Conservation (phyloP, 2,888 invertebrate genomes). For the Formica aserva region DNA sequence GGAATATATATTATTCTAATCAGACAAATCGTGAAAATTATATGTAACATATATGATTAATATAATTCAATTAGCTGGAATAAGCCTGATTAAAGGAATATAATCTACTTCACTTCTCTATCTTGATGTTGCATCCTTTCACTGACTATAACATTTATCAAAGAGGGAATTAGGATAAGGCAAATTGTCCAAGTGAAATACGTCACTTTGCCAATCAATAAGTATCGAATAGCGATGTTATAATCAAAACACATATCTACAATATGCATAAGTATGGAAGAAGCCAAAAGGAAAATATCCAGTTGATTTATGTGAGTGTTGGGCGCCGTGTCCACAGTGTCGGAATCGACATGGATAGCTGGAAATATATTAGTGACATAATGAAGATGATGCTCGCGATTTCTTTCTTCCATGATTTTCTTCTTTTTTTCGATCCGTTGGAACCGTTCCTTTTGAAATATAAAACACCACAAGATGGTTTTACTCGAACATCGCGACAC, state of each 20-base stretch:
- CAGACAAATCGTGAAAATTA: not conserved
- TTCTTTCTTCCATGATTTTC: constrained; percentile 52
- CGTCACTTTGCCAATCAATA: constrained; percentile 86
- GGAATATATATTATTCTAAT: not conserved
- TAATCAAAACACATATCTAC: constrained; percentile 90
- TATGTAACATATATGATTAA: not conserved
- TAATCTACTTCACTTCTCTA: constrained; percentile 76
- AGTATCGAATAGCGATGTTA: constrained; percentile 90
- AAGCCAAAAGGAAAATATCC: constrained; percentile 89
- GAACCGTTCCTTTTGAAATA: not conserved
- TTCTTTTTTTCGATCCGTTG: not conserved
- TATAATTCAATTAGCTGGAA: not conserved
- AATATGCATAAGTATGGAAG: constrained; percentile 90
- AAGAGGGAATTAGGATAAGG: constrained; percentile 91
- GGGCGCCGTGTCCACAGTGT: constrained; percentile 79
- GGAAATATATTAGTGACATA: constrained; percentile 73
- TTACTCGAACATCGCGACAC: not conserved
- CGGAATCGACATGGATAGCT: constrained; percentile 68
- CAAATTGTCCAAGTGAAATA: constrained; percentile 90
- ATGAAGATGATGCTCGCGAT: constrained; percentile 38
- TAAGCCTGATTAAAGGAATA: not conserved
- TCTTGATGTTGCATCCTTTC: constrained; percentile 89
- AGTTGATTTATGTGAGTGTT: constrained; percentile 85
- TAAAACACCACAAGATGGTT: not conserved
- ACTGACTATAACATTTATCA: constrained; percentile 92